Evolutionary conservation across 2,113 vertebrate genomes (phyloP), one percentile per base, ranked within the genome.

Genomic region (Potamarius usumacintae): DNA sequence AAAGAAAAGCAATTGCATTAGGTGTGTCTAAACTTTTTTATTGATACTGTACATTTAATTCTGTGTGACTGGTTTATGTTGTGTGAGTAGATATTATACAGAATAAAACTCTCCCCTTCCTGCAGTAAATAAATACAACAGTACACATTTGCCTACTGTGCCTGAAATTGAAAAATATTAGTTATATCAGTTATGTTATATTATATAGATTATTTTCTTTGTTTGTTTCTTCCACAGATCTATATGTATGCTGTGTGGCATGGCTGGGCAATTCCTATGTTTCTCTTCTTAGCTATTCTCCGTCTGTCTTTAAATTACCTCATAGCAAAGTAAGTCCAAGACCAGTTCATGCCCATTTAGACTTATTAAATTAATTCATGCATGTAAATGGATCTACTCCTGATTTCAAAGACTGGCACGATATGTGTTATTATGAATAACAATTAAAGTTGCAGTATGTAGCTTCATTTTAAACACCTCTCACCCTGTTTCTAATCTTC

Each of bases 161-260:
- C 12, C 50, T 55, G 9, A 55, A 55, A 27, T 27, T 27, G 50
- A 27, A 77, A 25, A 11, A 52, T 15, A 12, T 14, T 53, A 27
- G 14, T 79, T 30, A 1, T 57, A 17, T 55, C 6, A 4, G 5
- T 30, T 58, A 22, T 15, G 18, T 34, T 60, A 42, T 22, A 30
- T 34, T 60, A 42, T 22, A 30, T 15, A 57, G 17, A 10, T 69
- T 71, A 55, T 69, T n/a, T 79, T 48, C 67, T 22, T 81, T 84
- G 30, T 89, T 60, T 57, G 30, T 89, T 60, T 57, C 86, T 58
- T 86, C 65, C 80, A 78, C 89, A 99, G 98, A 95, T 99, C 85
- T 99, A 99, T 95, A 97, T 99, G 96, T 97, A 99, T 57, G 97
- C 97, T 71, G 97, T 98, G 80, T 99, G 98, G 98, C 96, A 97